A percentile compares a stretch with the other conserved stretches of the same genome.
Evolutionary conservation across 2,888 invertebrate species (phyloP).

Genomic region (Sinopyrophorus schimmeli): DNA sequence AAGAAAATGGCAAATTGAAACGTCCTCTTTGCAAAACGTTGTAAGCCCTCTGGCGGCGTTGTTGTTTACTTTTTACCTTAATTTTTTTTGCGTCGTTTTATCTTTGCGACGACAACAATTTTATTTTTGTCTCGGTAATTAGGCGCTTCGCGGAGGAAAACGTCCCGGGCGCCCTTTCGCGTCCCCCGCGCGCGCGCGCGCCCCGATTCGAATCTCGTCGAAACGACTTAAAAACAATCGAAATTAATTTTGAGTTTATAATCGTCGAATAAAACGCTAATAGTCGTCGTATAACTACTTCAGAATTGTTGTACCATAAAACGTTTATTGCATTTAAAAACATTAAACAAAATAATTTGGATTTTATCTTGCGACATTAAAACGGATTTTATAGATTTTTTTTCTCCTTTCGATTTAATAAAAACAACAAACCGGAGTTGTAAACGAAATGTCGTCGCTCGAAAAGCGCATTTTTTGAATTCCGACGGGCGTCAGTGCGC

Average conservation of each 20-base stretch:
- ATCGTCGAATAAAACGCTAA: slow-evolving; percentile 17
- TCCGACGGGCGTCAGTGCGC: too few relatives aligned
- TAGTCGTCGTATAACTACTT: slow-evolving; percentile 22
- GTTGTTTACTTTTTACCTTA: slow-evolving; percentile 34
- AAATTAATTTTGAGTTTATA: slow-evolving; percentile 23
- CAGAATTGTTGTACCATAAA: slow-evolving; percentile 23
- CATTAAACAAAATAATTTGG: slow-evolving; percentile 20
- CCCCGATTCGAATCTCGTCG: slow-evolving; percentile 12
- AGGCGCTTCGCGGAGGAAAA: too few relatives aligned
- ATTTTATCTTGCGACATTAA: slow-evolving; percentile 15
- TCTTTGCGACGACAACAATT: neutral
- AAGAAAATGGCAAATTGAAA: slow-evolving; percentile 46
- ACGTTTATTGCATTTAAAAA: slow-evolving; percentile 19
- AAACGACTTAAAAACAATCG: slow-evolving; percentile 9
- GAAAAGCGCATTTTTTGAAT: too few relatives aligned
- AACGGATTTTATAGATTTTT: slow-evolving; percentile 15
- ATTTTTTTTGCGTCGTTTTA: slow-evolving; percentile 11
- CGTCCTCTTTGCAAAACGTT: slow-evolving; percentile 42
- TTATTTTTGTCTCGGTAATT: too few relatives aligned
- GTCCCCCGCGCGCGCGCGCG: too few relatives aligned
- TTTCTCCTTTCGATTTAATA: slow-evolving; percentile 4
- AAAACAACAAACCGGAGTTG: neutral
- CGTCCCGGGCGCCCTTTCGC: too few relatives aligned
- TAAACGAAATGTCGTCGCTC: too few relatives aligned
- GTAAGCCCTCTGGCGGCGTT: slow-evolving; percentile 40